Conservation (phyloP, 2,888 invertebrate species). For the Parthenolecanium corni region DNA sequence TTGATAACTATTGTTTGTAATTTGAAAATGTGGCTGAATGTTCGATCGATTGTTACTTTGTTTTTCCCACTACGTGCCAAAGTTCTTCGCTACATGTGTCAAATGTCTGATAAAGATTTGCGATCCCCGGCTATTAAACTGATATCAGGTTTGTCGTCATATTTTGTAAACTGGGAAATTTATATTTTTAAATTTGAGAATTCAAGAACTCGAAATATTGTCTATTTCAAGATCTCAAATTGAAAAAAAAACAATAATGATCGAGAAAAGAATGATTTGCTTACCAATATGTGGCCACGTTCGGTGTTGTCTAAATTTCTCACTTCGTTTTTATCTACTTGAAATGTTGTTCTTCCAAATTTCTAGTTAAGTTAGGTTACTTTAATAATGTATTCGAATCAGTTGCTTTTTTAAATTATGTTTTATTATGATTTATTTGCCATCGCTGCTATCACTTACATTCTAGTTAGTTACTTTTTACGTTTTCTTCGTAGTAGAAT, state of each 20-base stretch:
- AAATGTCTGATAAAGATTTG: conserved; percentile 79
- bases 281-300: not conserved
- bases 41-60: conserved; percentile 74
- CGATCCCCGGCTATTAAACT: conserved; percentile 77
- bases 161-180: too few species aligned
- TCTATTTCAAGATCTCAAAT: too few species aligned
- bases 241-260: too few species aligned
- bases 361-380: not conserved
- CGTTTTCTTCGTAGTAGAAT: not conserved
- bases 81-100: conserved; percentile 86
- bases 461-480: not conserved
- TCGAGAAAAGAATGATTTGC: too few species aligned
- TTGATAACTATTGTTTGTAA: conserved; percentile 86
- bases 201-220: too few species aligned
- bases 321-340: not conserved
- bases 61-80: conserved; percentile 77
- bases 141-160: conserved; percentile 59
- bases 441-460: not conserved
- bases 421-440: not conserved
- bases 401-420: not conserved
- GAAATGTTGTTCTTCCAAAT: not conserved
- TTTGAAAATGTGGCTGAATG: conserved; percentile 86
- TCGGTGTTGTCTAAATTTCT: not conserved
- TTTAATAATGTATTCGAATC: not conserved
- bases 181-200: too few species aligned